Conservation (phyloP, 2,888 invertebrate species). For the Spilosoma lubricipeda region DNA sequence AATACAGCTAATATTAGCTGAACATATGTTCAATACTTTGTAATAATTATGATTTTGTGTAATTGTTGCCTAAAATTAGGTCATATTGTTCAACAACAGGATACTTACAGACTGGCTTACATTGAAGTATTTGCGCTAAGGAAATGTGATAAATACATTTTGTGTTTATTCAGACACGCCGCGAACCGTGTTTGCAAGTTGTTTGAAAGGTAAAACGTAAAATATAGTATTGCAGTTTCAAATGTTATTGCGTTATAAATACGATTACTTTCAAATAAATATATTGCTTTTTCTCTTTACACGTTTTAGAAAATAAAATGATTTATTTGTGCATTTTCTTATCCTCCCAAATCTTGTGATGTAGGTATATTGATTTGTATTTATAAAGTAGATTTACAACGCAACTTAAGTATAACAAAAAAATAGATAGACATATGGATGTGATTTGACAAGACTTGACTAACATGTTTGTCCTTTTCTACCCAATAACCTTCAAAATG, state of each 20-base stretch:
- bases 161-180: slow-evolving; percentile 5
- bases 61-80: slow-evolving; percentile 7
- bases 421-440: too few relatives aligned
- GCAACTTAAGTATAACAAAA: too few relatives aligned
- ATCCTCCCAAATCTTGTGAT: neutral
- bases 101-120: neutral
- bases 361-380: too few relatives aligned
- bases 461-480: neutral
- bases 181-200: slow-evolving; percentile 4
- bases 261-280: slow-evolving; percentile 6
- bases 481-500: neutral
- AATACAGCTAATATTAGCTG: neutral
- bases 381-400: neutral
- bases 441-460: too few relatives aligned
- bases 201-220: slow-evolving; percentile 12
- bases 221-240: neutral
- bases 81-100: slow-evolving; percentile 4
- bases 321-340: neutral
- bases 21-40: neutral
- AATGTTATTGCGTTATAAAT: slow-evolving; percentile 3
- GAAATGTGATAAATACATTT: slow-evolving; percentile 1
- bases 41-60: neutral
- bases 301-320: neutral
- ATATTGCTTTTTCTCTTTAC: neutral
- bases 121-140: slow-evolving; percentile 1